A percentile compares a stretch with the other conserved stretches of the same genome.
Evolutionary conservation across 2,113 vertebrate genomes (phyloP).

Genomic region (Hyperoodon ampullatus): DNA sequence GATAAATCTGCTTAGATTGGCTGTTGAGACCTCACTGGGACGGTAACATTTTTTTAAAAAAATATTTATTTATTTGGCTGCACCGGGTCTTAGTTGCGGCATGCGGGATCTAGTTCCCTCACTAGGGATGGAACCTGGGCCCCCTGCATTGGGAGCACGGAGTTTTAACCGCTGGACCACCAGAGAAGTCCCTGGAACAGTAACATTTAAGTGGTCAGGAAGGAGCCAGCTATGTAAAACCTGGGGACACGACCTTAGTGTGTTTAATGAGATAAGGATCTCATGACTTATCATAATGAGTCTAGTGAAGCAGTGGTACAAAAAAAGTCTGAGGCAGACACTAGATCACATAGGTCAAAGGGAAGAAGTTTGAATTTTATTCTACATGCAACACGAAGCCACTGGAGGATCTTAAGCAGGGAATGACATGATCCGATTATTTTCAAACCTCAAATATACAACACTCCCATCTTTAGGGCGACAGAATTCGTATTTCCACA

Average conservation of each 20-base stretch:
- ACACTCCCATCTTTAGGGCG: not conserved
- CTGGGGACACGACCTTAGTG: not conserved
- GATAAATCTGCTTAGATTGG: not conserved
- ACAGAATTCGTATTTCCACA: not conserved
- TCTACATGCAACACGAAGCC: not conserved
- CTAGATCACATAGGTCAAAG: not conserved
- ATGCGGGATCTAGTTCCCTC: no score
- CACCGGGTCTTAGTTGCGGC: no score
- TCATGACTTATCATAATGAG: not conserved
- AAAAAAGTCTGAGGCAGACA: not conserved
- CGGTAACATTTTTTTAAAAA: not conserved
- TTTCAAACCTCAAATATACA: slow-evolving; percentile 28
- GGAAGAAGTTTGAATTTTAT: not conserved
- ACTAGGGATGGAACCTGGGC: no score
- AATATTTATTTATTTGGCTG: no score
- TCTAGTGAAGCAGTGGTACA: not conserved
- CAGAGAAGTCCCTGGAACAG: not conserved
- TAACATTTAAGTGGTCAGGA: slow-evolving; percentile 12
- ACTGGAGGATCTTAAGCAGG: not conserved
- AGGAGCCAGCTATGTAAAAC: not conserved
- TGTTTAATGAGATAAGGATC: not conserved
- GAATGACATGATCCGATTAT: not conserved
- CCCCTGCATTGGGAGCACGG: no score
- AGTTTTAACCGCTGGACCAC: no score
- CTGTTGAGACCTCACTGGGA: not conserved